Percentiles rank a stretch among this genome's conserved stretches.
phyloP scores from a whole-genome alignment of 2,113 vertebrate genomes.

The Orcinus orca region DNA sequence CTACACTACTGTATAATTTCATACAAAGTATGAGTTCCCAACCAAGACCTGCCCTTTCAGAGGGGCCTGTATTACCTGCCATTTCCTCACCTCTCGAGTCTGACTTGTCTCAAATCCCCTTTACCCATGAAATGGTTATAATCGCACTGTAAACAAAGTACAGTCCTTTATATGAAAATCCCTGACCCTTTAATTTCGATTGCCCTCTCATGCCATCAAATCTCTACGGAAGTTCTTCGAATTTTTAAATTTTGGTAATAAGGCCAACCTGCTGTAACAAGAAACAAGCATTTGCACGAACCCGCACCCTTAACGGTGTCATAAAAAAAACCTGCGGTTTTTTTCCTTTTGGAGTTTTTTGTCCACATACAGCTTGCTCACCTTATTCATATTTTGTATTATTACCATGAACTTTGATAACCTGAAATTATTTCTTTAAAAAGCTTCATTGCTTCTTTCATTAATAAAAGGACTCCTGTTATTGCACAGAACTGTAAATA shows the following conservation, averaged over 20 bases:
- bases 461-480: not conserved
- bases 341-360: not conserved
- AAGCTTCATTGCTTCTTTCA: too few relatives aligned
- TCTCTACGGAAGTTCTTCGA: not conserved
- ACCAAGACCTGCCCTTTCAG: not conserved
- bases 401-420: not conserved
- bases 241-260: not conserved
- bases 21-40: not conserved
- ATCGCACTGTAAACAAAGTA: not conserved
- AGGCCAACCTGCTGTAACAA: not conserved
- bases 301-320: not conserved
- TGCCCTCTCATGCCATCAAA: not conserved
- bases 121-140: not conserved
- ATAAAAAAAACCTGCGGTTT: too few relatives aligned
- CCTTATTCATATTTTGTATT: not conserved
- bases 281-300: too few relatives aligned
- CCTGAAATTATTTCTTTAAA: not conserved
- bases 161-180: not conserved
- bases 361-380: not conserved
- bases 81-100: not conserved
- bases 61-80: not conserved
- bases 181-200: not conserved
- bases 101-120: not conserved
- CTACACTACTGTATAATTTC: not conserved
- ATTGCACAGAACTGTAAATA: not conserved